Evolutionary conservation across 1,140 invertebrate genomes (phyloP).

Genomic region (Trialeurodes vaporariorum): DNA sequence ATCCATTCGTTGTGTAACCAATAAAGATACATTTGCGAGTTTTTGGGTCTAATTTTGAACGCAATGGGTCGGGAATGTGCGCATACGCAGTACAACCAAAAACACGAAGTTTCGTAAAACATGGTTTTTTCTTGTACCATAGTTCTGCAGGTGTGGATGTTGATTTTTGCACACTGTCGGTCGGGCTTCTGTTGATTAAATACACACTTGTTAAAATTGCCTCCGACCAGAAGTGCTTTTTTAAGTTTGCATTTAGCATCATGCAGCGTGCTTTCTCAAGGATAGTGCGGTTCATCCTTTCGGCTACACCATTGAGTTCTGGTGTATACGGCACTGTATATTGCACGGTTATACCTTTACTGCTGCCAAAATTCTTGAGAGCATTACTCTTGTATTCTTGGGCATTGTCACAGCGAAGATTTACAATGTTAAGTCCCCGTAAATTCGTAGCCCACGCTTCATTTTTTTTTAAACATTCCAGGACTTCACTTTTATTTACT

Average conservation of each 20-base stretch:
- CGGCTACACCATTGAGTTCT: slow-evolving; percentile 30
- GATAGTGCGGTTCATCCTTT: too few species aligned
- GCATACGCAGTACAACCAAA: slow-evolving; percentile 25
- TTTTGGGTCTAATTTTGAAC: too few species aligned
- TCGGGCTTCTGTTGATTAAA: slow-evolving; percentile 12
- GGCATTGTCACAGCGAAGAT: slow-evolving; percentile 10
- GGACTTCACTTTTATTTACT: slow-evolving; percentile 32
- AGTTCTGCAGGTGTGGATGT: slow-evolving; percentile 21
- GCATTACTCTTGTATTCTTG: slow-evolving; percentile 11
- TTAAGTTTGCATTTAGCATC: slow-evolving; percentile 3
- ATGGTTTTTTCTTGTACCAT: slow-evolving; percentile 17
- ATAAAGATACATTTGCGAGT: too few species aligned
- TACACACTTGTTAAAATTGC: slow-evolving; percentile 12
- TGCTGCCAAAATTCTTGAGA: slow-evolving; percentile 19
- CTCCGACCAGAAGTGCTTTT: slow-evolving; percentile 10
- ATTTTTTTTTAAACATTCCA: slow-evolving; percentile 30
- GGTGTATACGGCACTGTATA: slow-evolving; percentile 26
- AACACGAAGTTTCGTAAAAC: slow-evolving; percentile 23
- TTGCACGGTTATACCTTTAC: slow-evolving; percentile 27
- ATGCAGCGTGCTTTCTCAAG: slow-evolving; percentile 14
- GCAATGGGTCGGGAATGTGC: slow-evolving; percentile 18
- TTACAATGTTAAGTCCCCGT: slow-evolving; percentile 13
- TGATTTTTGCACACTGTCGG: slow-evolving; percentile 14
- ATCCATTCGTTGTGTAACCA: slow-evolving; percentile 4
- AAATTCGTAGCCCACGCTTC: slow-evolving; percentile 29